These are phyloP conservation scores for Podilymbus podiceps DNA, from an alignment of 2,113 vertebrate species.

Conservation along the genomic window DNA sequence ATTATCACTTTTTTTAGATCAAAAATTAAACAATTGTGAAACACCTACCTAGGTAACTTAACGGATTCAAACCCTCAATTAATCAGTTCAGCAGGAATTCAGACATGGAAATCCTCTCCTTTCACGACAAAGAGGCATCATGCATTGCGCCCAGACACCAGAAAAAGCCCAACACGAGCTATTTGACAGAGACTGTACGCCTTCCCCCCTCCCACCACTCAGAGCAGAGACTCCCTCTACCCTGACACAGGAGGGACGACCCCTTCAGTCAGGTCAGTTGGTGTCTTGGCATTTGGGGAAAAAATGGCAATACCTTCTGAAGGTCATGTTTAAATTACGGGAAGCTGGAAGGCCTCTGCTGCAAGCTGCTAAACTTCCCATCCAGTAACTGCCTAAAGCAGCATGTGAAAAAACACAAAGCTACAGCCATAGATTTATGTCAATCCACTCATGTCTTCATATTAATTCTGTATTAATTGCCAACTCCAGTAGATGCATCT, in stretches of 20 bases:
- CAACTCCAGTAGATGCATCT: neutral
- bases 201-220: neutral
- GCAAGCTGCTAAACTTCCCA: neutral
- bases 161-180: fast-evolving
- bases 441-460: neutral
- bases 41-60: neutral
- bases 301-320: neutral
- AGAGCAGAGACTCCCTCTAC: too few relatives aligned
- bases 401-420: neutral
- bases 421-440: neutral
- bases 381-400: neutral
- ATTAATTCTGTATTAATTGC: neutral
- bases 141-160: neutral
- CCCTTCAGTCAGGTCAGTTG: fast-evolving
- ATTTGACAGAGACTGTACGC: neutral
- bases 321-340: fast-evolving
- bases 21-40: neutral
- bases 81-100: neutral
- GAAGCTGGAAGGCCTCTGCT: neutral
- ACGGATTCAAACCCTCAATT: neutral
- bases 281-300: neutral
- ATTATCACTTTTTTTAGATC: neutral
- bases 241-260: fast-evolving
- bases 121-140: neutral
- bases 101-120: neutral